Evolutionary conservation across 1,140 invertebrate species (phyloP), one percentile per base, ranked within the genome.

Genomic region (Bombus pascuorum): DNA sequence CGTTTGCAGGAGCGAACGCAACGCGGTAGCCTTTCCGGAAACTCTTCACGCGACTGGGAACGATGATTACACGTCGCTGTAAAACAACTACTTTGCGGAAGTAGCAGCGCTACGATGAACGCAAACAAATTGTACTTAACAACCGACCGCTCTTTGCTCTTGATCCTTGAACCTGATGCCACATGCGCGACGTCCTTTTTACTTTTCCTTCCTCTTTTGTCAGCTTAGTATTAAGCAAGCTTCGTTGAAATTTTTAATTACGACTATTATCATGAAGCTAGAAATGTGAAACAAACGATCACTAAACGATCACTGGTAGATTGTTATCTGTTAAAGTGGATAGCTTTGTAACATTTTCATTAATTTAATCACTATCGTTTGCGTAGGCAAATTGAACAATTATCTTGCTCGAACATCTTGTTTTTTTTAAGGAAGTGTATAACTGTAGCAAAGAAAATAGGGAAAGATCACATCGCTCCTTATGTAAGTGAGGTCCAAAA

Each of bases 161-260:
- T 75, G 39, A 75, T 82, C 81, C 71, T 75, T 82, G 71, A 82
- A 82, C 53, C 25, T 59, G 25, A 12, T 13, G 57, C 37, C 70
- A 15, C 28, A 18, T 25, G 2, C 59, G 57, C 62, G 39, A 39
- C 32, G 6, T 18, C 53, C 25, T 59, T 37, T 42, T 22, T 10
- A 8, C 68, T 2, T 62, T 62, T 22, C 8, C 3, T 32, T 6
- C 3, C 47, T 22, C 18, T 22, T 18, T 22, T 22, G 18, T 22
- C 6, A 53, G 5, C 22, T 15, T 13, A 5, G 18, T 3, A 28
- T 53, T 37, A 28, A 32, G 53, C 13, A 57, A 71, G n/a, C 18
- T 32, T 71, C 66, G 34, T 32, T 44, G 66, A 5, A 57, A 81
- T 81, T 72, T 42, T 39, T 18, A 22, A 53, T 53, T 53, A 22